phyloP scores from a whole-genome alignment of 2,797 vertebrate genomes.

The Poecilia wingei region DNA sequence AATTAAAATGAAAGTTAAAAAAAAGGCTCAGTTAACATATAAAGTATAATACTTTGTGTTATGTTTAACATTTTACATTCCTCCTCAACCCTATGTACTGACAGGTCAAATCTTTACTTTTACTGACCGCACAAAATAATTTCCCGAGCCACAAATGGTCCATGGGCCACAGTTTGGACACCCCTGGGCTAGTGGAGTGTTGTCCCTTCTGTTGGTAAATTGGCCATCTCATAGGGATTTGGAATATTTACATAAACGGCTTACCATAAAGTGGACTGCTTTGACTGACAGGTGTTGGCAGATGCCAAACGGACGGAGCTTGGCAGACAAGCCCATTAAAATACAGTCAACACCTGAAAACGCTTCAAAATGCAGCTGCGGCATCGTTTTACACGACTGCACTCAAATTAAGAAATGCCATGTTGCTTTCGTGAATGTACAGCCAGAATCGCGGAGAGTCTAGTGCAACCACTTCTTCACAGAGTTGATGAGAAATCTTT shows the following conservation, averaged over 20 bases:
- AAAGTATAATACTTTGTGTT: neutral
- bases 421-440: neutral
- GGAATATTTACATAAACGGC: neutral
- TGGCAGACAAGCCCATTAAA: neutral
- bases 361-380: neutral
- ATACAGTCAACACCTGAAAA: neutral
- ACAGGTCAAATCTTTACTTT: neutral
- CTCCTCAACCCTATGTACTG: neutral
- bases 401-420: neutral
- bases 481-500: neutral
- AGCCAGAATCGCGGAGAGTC: neutral
- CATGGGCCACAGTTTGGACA: neutral
- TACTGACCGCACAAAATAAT: neutral
- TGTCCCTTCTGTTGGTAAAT: neutral
- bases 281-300: slow-evolving; percentile 14
- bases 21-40: neutral
- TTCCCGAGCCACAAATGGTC: neutral
- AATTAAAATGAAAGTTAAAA: neutral
- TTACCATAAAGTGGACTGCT: neutral
- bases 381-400: neutral
- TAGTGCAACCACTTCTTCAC: neutral
- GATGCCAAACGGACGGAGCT: slow-evolving; percentile 11
- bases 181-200: neutral
- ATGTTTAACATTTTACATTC: neutral
- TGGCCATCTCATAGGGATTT: neutral